Conservation (phyloP, 2,113 vertebrate genomes). For the Choloepus hoffmanni region DNA sequence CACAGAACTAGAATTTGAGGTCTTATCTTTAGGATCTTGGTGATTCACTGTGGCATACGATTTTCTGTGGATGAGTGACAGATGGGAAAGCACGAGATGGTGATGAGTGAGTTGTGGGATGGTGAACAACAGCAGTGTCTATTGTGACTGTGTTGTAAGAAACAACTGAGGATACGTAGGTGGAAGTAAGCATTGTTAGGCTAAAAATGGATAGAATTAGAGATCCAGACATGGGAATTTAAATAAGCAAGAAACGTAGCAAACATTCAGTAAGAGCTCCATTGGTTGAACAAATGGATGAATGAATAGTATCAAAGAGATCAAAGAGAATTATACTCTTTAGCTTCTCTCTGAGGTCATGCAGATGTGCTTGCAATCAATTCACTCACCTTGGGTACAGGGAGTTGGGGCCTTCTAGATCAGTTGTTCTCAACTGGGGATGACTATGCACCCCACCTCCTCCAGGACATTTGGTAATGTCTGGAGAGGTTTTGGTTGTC, state of each 20-base stretch:
- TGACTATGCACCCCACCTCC: neutral
- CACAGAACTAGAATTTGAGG: neutral
- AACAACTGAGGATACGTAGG: accelerated
- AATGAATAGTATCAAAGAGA: neutral
- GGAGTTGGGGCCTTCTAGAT: neutral
- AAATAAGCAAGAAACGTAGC: neutral
- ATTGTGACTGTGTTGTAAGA: neutral
- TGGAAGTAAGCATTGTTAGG: neutral
- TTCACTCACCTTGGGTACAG: neutral
- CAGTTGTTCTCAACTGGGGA: neutral
- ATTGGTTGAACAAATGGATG: neutral
- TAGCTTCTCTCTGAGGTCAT: neutral
- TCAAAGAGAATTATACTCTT: neutral
- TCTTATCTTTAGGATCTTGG: neutral
- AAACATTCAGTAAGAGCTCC: neutral
- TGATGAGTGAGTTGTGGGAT: accelerated
- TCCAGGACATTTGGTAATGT: neutral
- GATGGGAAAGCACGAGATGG: neutral
- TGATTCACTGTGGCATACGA: neutral
- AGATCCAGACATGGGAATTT: neutral
- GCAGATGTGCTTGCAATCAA: neutral
- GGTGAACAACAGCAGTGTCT: neutral
- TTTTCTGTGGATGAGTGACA: neutral
- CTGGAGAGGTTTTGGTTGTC: neutral
- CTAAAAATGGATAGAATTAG: neutral